phyloP scores from a whole-genome alignment of 2,113 vertebrate species.

The Antechinus flavipes region DNA sequence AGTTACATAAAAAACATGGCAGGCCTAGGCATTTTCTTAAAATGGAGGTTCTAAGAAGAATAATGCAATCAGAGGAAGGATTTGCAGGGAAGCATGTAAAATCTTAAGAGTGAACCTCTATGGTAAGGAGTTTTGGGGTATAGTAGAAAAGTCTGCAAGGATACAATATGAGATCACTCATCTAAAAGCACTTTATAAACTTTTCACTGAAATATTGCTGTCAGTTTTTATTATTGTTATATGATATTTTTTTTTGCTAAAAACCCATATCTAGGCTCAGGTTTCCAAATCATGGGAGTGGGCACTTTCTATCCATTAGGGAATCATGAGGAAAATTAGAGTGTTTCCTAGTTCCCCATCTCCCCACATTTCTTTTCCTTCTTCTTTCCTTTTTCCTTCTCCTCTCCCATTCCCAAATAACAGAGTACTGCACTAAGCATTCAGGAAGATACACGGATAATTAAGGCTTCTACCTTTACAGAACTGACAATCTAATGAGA shows the following conservation, averaged over 20 bases:
- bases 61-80: neutral
- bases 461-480: neutral
- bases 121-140: neutral
- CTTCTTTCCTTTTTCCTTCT: neutral
- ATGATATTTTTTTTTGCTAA: neutral
- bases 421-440: neutral
- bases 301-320: neutral
- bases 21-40: neutral
- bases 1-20: neutral
- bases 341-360: neutral
- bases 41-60: neutral
- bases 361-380: neutral
- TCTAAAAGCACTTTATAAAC: neutral
- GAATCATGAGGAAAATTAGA: neutral
- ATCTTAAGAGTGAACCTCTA: neutral
- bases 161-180: neutral
- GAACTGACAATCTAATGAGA: neutral
- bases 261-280: neutral
- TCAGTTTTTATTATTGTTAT: neutral
- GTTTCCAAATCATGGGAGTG: neutral
- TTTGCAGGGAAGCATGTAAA: neutral
- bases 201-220: neutral
- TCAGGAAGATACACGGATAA: neutral
- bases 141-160: neutral
- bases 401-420: neutral